phyloP scores from a whole-genome alignment of 2,888 invertebrate species.

The Orthosia incerta region DNA sequence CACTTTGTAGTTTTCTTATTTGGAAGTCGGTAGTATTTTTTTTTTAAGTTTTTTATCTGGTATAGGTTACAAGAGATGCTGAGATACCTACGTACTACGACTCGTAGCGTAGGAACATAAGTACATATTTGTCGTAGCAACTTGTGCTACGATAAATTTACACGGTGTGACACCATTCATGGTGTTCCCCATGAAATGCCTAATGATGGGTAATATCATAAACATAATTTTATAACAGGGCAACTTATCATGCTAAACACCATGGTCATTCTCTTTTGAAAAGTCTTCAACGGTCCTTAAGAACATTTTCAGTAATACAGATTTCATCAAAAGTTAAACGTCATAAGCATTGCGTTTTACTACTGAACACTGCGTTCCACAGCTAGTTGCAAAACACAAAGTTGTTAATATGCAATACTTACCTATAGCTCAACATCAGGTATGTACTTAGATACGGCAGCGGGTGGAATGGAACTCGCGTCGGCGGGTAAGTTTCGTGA shows the following conservation, averaged over 20 bases:
- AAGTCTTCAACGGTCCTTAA: not conserved
- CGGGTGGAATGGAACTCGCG: slow-evolving; percentile 54
- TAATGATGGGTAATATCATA: no score
- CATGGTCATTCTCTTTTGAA: not conserved
- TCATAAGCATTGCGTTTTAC: no score
- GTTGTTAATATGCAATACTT: slow-evolving; percentile 20
- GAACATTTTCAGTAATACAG: not conserved
- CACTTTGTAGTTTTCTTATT: no score
- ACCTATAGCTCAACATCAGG: slow-evolving; percentile 43
- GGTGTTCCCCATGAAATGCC: not conserved
- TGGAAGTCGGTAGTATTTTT: no score
- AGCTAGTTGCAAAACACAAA: slow-evolving; percentile 19
- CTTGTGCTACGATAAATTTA: not conserved
- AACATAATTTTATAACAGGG: no score
- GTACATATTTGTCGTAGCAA: not conserved
- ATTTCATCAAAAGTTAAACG: not conserved
- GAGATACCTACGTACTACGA: not conserved
- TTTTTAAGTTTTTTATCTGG: no score
- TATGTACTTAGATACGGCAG: slow-evolving; percentile 45
- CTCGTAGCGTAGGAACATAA: not conserved
- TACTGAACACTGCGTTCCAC: not conserved
- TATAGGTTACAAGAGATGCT: not conserved
- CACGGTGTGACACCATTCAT: no score
- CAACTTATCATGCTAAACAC: no score
- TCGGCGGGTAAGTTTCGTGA: slow-evolving; percentile 85